Percentiles rank a stretch among this genome's conserved stretches.
Evolutionary conservation across 2,113 vertebrate species (phyloP).

Genomic region (Holacanthus passer): DNA sequence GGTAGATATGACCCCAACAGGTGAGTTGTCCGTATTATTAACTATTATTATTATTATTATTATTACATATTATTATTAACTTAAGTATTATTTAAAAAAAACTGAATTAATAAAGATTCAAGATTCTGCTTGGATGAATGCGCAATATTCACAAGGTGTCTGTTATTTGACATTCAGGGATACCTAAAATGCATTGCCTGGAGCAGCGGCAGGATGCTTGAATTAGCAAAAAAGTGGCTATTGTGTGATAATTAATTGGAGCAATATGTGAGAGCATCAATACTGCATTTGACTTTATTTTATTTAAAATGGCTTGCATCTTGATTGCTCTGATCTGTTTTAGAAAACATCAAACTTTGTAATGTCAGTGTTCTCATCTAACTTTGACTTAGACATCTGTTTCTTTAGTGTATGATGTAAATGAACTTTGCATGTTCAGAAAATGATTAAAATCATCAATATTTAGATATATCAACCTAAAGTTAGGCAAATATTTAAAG

Average conservation of each 20-base stretch:
- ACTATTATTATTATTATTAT: neutral
- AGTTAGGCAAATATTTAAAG: neutral
- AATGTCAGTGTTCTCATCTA: neutral
- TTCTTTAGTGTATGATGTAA: neutral
- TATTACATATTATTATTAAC: neutral
- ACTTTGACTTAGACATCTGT: neutral
- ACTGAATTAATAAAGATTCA: neutral
- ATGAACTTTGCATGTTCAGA: neutral
- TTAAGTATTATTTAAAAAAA: neutral
- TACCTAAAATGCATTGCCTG: neutral
- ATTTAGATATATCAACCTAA: neutral
- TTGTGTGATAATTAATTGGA: neutral
- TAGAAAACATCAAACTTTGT: neutral
- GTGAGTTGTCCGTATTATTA: slow-evolving; percentile 72
- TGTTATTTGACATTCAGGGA: neutral
- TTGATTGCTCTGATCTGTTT: neutral
- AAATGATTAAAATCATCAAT: neutral
- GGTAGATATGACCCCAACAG: slow-evolving; percentile 89
- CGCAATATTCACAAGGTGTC: neutral
- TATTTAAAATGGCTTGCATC: neutral
- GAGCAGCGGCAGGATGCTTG: neutral
- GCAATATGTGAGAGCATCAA: neutral
- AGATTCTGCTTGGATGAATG: neutral
- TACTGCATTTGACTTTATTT: neutral
- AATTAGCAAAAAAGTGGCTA: neutral